Percentiles rank a stretch among this genome's conserved stretches.
phyloP scores from a whole-genome alignment of 1,140 invertebrate species.

The Panagrolaimus sp. region DNA sequence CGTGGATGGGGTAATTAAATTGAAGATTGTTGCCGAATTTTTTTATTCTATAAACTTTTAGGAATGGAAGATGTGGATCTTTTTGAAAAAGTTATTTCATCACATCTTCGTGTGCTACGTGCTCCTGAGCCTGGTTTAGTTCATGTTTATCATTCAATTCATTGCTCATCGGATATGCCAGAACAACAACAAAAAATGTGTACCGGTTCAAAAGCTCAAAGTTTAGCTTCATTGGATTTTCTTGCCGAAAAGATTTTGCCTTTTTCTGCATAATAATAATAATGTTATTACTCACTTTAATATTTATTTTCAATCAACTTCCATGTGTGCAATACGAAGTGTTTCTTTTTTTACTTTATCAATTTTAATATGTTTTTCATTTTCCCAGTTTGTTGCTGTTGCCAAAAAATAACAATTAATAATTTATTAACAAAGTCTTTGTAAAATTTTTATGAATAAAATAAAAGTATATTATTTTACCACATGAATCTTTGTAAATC shows the following conservation, averaged over 20 bases:
- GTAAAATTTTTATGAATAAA: background rate
- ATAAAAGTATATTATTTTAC: slow-evolving; percentile 63
- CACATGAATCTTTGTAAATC: slow-evolving; percentile 83
- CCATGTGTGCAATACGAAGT: background rate
- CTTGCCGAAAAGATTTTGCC: slow-evolving; percentile 44
- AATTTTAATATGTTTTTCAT: no score
- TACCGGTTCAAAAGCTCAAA: slow-evolving; percentile 46
- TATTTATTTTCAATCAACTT: slow-evolving; percentile 1
- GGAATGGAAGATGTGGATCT: slow-evolving; percentile 87
- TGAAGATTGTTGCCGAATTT: no score
- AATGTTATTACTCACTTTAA: no score
- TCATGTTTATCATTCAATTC: slow-evolving; percentile 64
- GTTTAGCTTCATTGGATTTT: slow-evolving; percentile 46
- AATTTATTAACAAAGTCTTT: slow-evolving; percentile 11
- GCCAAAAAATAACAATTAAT: background rate
- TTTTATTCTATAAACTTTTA: no score
- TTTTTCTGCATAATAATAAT: background rate
- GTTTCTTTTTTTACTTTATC: background rate
- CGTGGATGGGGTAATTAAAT: slow-evolving; percentile 88
- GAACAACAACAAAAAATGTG: slow-evolving; percentile 39
- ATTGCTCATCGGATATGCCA: slow-evolving; percentile 39
- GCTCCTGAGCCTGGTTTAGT: slow-evolving; percentile 76
- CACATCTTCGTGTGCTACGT: slow-evolving; percentile 68
- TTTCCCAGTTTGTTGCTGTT: background rate
- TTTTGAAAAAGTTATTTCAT: slow-evolving; percentile 70